Conservation (phyloP, 2,113 vertebrate genomes). For the Pluvialis apricaria region DNA sequence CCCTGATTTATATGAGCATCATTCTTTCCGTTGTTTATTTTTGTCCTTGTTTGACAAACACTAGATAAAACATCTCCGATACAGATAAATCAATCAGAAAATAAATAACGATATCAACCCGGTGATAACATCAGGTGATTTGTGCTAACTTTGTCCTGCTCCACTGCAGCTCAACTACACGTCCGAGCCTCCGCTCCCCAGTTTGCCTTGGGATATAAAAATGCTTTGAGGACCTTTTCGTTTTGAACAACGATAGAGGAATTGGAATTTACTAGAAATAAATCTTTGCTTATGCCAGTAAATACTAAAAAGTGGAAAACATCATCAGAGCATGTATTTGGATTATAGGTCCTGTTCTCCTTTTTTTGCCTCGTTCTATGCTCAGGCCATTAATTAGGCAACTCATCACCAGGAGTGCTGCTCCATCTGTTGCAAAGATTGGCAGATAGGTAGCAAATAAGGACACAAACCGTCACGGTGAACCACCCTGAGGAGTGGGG, state of each 20-base stretch:
- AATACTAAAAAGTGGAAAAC: background rate
- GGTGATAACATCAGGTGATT: background rate
- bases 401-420: background rate
- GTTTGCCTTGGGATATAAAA: background rate
- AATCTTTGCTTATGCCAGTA: background rate
- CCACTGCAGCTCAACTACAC: fast-evolving
- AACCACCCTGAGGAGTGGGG: background rate
- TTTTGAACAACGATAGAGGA: background rate
- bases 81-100: background rate
- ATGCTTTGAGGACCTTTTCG: background rate
- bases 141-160: background rate
- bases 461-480: background rate
- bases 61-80: background rate
- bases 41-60: background rate
- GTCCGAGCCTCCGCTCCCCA: background rate
- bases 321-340: background rate
- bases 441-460: background rate
- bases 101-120: background rate
- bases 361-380: background rate
- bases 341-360: background rate
- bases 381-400: background rate
- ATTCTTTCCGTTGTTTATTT: background rate
- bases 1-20: background rate
- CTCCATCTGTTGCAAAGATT: background rate
- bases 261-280: background rate